Conservation (phyloP, 2,888 invertebrate genomes). For the Drosophila melanocephala region DNA sequence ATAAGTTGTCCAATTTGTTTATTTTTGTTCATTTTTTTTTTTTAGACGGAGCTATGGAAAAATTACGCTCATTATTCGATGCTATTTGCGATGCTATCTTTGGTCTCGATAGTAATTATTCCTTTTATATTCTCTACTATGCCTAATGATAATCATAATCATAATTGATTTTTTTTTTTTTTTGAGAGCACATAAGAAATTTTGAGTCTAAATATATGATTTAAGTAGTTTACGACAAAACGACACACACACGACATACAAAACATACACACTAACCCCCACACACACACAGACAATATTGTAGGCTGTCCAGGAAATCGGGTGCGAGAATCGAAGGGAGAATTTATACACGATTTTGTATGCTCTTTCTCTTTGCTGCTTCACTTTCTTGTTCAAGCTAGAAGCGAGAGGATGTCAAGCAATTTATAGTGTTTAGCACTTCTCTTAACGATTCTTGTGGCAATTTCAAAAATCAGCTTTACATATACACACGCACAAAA, state of each 20-base stretch:
- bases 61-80: slow-evolving; percentile 81
- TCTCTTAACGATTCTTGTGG: slow-evolving; percentile 2
- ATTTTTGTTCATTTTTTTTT: slow-evolving; percentile 72
- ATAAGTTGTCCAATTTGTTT: slow-evolving; percentile 76
- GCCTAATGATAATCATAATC: slow-evolving; percentile 70
- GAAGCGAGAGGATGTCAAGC: background rate
- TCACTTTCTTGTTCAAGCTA: background rate
- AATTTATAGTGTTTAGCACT: background rate
- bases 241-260: slow-evolving; percentile 17
- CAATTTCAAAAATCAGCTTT: background rate
- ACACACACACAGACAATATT: slow-evolving; percentile 16
- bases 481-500: slow-evolving; percentile 20
- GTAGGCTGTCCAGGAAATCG: slow-evolving; percentile 2
- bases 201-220: slow-evolving; percentile 50
- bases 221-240: slow-evolving; percentile 53
- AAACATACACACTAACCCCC: slow-evolving; percentile 2
- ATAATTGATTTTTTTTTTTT: slow-evolving; percentile 61
- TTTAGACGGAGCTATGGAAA: slow-evolving; percentile 81
- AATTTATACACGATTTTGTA: background rate
- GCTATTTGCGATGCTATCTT: slow-evolving; percentile 81
- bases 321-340: slow-evolving; percentile 1
- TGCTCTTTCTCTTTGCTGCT: background rate
- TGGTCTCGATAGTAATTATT: slow-evolving; percentile 81
- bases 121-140: slow-evolving; percentile 76
- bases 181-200: slow-evolving; percentile 70